Evolutionary conservation across 2,888 invertebrate species (phyloP).

Genomic region (Bembecia ichneumoniformis): DNA sequence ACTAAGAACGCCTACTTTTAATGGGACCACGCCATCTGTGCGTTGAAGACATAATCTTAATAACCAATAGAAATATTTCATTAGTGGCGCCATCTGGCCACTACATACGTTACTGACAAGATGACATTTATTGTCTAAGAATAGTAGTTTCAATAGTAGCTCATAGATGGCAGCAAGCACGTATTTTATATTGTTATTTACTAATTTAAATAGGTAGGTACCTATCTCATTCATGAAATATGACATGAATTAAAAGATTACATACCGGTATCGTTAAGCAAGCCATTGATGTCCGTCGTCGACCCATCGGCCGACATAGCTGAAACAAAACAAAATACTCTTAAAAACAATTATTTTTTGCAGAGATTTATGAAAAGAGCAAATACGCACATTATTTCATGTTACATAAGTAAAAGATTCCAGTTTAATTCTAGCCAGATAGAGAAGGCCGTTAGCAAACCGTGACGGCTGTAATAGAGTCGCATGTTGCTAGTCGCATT

Average conservation of each 20-base stretch:
- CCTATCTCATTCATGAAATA: not conserved
- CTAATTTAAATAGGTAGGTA: not conserved
- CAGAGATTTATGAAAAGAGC: not conserved
- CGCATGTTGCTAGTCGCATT: not conserved
- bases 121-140: too few species aligned
- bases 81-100: too few species aligned
- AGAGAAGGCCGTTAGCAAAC: conserved; percentile 17
- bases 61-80: too few species aligned
- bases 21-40: too few species aligned
- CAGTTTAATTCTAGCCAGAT: not conserved
- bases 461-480: conserved; percentile 19
- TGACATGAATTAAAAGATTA: not conserved
- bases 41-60: too few species aligned
- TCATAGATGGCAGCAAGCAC: not conserved
- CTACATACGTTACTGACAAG: too few species aligned
- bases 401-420: not conserved
- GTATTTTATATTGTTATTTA: not conserved
- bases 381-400: not conserved
- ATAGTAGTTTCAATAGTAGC: not conserved
- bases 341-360: not conserved
- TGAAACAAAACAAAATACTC: conserved; percentile 53
- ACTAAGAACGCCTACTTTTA: too few species aligned
- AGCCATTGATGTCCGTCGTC: conserved; percentile 74
- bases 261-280: conserved; percentile 76
- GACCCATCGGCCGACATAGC: conserved; percentile 76